phyloP scores from a whole-genome alignment of 2,888 invertebrate species.

The Sicus ferrugineus region DNA sequence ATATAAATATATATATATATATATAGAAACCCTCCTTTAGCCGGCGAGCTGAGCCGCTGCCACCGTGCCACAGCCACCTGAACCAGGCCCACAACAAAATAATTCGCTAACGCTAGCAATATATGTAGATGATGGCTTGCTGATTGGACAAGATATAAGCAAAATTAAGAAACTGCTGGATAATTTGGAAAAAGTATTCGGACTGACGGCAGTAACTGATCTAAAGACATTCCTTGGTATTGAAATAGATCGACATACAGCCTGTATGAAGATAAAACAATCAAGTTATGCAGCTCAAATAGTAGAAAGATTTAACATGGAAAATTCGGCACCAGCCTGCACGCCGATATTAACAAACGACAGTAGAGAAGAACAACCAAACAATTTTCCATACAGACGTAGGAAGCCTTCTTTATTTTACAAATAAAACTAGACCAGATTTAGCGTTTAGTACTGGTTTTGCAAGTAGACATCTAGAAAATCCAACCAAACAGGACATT shows the following conservation, averaged over 20 bases:
- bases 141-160: neutral
- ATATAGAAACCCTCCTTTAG: too few species aligned
- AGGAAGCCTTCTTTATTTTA: neutral
- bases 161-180: neutral
- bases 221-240: conserved; percentile 1
- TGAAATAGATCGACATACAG: neutral
- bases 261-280: too few species aligned
- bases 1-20: too few species aligned
- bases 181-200: neutral
- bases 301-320: neutral
- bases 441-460: neutral
- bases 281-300: neutral
- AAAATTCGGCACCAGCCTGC: neutral
- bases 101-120: neutral
- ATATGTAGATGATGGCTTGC: conserved; percentile 11
- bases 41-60: too few species aligned
- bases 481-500: conserved; percentile 6
- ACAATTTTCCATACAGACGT: conserved; percentile 6
- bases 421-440: conserved; percentile 14
- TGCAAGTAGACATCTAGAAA: conserved; percentile 6
- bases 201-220: neutral
- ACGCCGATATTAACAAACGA: neutral
- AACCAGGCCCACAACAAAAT: too few species aligned
- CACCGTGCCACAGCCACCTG: too few species aligned
- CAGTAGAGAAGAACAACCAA: neutral